A percentile compares a stretch with the other conserved stretches of the same genome.
These are phyloP conservation scores for Chelmon rostratus DNA, from an alignment of 2,797 vertebrate species.

Conservation along the genomic window DNA sequence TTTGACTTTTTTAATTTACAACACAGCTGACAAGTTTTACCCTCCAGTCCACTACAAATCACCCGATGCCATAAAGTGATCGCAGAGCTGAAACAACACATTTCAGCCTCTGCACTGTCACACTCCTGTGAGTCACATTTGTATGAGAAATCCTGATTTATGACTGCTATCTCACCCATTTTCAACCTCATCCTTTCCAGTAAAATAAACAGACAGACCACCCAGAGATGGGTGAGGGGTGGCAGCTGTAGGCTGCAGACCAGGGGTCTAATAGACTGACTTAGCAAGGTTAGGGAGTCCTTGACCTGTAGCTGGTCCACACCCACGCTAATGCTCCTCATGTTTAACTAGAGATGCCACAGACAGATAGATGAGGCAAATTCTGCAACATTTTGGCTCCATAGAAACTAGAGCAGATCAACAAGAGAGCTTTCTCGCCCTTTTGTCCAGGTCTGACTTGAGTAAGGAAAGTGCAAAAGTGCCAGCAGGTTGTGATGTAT, in stretches of 20 bases:
- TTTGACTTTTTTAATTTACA: constrained; percentile 22
- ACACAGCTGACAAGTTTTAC: constrained; percentile 31
- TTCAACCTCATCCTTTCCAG: constrained; percentile 53
- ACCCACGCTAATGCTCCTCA: constrained; percentile 35
- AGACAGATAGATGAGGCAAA: constrained; percentile 17
- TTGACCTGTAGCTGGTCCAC: constrained; percentile 41
- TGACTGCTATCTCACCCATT: constrained; percentile 36
- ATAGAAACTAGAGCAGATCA: constrained; percentile 28
- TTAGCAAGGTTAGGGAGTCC: constrained; percentile 47
- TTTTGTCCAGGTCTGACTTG: constrained; percentile 6
- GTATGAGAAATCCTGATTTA: constrained; percentile 64
- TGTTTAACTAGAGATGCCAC: constrained; percentile 23
- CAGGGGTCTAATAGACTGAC: constrained; percentile 37
- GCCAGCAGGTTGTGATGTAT: not conserved
- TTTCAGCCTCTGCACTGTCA: constrained; percentile 34
- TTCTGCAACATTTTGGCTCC: constrained; percentile 14
- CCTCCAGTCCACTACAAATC: constrained; percentile 27
- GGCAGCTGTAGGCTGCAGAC: constrained; percentile 62
- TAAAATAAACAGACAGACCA: constrained; percentile 74
- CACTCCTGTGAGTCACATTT: constrained; percentile 49
- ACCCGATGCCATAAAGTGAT: constrained; percentile 21
- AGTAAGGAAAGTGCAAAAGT: not conserved
- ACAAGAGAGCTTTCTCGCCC: not conserved
- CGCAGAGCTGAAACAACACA: constrained; percentile 44
- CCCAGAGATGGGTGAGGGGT: constrained; percentile 56